Evolutionary conservation across 2,113 vertebrate genomes (phyloP).

Genomic region (Octodon degus): DNA sequence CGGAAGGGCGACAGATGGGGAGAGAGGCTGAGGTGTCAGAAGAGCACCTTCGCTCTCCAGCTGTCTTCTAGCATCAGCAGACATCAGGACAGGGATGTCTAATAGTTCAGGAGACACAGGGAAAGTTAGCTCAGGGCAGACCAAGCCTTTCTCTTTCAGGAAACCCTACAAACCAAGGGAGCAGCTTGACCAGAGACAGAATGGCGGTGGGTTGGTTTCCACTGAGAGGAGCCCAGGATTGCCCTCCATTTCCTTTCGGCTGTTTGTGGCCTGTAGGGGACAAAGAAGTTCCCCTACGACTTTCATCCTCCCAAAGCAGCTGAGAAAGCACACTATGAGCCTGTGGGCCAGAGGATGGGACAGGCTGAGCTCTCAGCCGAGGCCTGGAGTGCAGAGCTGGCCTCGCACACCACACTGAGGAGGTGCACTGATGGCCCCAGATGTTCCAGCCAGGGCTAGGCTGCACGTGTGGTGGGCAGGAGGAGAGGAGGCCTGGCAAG

Average conservation of each 20-base stretch:
- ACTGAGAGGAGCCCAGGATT: not conserved
- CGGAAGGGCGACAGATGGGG: too few relatives aligned
- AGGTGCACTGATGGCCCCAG: not conserved
- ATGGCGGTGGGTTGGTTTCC: not conserved
- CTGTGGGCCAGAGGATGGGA: not conserved
- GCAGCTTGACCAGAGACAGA: not conserved
- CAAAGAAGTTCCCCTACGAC: not conserved
- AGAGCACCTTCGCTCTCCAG: not conserved
- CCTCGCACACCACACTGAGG: accelerated
- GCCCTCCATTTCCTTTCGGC: not conserved
- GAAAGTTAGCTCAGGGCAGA: not conserved
- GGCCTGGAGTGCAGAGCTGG: not conserved
- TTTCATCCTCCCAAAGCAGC: not conserved
- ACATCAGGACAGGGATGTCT: not conserved
- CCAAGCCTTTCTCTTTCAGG: not conserved
- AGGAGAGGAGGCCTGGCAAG: not conserved
- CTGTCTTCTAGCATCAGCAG: not conserved
- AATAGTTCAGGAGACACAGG: not conserved
- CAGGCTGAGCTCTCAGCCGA: not conserved
- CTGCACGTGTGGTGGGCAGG: too few relatives aligned
- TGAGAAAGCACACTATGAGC: not conserved
- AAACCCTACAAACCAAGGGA: not conserved
- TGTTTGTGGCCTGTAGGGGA: not conserved
- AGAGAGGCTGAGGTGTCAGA: not conserved
- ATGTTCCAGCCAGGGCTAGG: not conserved